Evolutionary conservation across 2,888 invertebrate species (phyloP).

Genomic region (Stramonita haemastoma): DNA sequence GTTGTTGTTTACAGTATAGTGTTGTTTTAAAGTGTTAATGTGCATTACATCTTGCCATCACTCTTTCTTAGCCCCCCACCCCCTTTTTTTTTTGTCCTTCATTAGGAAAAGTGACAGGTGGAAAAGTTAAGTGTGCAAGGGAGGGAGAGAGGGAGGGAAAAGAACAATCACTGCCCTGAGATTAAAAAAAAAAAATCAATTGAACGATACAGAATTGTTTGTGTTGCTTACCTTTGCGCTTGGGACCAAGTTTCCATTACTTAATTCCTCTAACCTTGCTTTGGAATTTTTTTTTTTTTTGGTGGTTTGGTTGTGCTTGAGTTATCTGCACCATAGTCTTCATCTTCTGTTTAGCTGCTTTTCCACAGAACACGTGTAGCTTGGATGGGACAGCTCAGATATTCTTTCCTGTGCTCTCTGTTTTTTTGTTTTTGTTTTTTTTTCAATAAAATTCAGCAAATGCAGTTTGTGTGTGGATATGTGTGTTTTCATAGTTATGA

Average conservation of each 20-base stretch:
- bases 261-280: background rate
- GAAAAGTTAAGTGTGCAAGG: too few relatives aligned
- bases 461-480: background rate
- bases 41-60: too few relatives aligned
- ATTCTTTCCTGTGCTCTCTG: constrained; percentile 20
- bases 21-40: too few relatives aligned
- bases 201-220: background rate
- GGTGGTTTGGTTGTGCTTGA: constrained; percentile 23
- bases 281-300: background rate
- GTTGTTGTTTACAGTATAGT: too few relatives aligned
- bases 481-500: background rate
- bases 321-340: constrained; percentile 16
- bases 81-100: too few relatives aligned
- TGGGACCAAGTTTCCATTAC: constrained; percentile 18
- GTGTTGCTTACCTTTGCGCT: background rate
- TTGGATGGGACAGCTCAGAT: constrained; percentile 6
- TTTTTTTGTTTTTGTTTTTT: background rate
- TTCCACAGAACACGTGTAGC: background rate
- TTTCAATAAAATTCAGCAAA: constrained; percentile 24
- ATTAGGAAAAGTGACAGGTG: too few relatives aligned
- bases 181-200: background rate
- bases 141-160: too few relatives aligned
- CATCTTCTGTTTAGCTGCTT: constrained; percentile 15
- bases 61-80: too few relatives aligned
- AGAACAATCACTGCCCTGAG: constrained; percentile 7